A percentile compares a stretch with the other conserved stretches of the same genome.
Evolutionary conservation across 2,888 invertebrate species (phyloP).

Genomic region (Hypomecis punctinalis): DNA sequence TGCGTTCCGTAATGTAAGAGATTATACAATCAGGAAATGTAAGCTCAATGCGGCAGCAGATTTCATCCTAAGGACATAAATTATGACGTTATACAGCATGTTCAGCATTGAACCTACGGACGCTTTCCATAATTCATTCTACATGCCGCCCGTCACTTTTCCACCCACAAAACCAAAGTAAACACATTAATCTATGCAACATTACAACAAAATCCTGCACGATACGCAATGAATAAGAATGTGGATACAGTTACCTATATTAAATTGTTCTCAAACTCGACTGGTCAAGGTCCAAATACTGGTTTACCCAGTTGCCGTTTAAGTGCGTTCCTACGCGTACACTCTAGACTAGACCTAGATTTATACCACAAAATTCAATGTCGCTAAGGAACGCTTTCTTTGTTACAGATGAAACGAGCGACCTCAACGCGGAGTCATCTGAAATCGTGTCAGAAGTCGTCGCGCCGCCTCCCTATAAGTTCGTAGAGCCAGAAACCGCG

Average conservation of each 20-base stretch:
- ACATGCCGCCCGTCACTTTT: conserved; percentile 39
- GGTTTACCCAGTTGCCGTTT: conserved; percentile 42
- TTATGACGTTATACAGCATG: conserved; percentile 45
- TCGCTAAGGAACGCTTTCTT: conserved; percentile 36
- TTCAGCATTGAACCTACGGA: conserved; percentile 37
- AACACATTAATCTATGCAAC: conserved; percentile 23
- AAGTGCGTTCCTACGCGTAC: conserved; percentile 30
- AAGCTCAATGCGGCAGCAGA: conserved; percentile 45
- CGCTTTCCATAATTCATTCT: conserved; percentile 39
- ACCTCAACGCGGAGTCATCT: conserved; percentile 77
- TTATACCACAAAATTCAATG: conserved; percentile 24
- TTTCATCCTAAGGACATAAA: conserved; percentile 48
- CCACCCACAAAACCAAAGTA: conserved; percentile 41
- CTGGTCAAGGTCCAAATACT: conserved; percentile 43
- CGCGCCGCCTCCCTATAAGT: conserved; percentile 65
- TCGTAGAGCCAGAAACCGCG: conserved; percentile 57
- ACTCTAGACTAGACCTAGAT: conserved; percentile 26
- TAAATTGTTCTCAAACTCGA: conserved; percentile 41
- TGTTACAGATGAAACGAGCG: conserved; percentile 74
- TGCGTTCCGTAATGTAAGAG: conserved; percentile 20
- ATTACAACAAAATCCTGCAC: conserved; percentile 20
- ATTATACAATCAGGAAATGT: conserved; percentile 56
- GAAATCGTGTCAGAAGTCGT: conserved; percentile 78
- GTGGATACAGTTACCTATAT: conserved; percentile 34
- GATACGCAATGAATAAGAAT: conserved; percentile 26